These are phyloP conservation scores for Saturnia japonica DNA, from an alignment of 2,888 invertebrate genomes.

Conservation along the genomic window DNA sequence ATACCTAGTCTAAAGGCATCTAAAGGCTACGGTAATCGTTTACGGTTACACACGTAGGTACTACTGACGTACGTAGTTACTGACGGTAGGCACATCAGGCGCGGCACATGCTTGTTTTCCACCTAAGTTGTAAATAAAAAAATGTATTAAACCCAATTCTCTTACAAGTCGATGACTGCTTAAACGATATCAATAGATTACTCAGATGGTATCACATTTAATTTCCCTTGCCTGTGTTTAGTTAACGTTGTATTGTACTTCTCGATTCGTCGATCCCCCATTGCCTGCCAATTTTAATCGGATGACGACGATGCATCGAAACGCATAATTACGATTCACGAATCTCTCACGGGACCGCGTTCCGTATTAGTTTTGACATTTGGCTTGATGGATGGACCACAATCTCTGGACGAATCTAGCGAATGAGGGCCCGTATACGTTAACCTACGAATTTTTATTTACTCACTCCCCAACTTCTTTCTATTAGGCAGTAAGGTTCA, in stretches of 20 bases:
- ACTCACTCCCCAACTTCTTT: constrained; percentile 31
- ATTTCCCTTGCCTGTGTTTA: constrained; percentile 31
- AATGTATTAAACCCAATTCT: not conserved
- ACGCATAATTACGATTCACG: constrained; percentile 75
- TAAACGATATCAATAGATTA: constrained; percentile 15
- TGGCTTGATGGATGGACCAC: constrained; percentile 79
- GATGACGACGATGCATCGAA: constrained; percentile 73
- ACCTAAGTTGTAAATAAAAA: too few species aligned
- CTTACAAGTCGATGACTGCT: not conserved
- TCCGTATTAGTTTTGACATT: constrained; percentile 81
- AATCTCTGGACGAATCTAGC: constrained; percentile 75
- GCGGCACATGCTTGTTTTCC: too few species aligned
- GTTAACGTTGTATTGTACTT: constrained; percentile 25
- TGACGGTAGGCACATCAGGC: too few species aligned
- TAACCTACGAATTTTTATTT: constrained; percentile 35
- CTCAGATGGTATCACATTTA: constrained; percentile 39
- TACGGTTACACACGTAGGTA: too few species aligned
- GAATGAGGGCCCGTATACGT: constrained; percentile 73
- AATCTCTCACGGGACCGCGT: constrained; percentile 75
- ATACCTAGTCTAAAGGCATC: too few species aligned
- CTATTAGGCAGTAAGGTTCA: constrained; percentile 31
- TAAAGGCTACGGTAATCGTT: too few species aligned
- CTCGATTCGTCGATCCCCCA: constrained; percentile 60
- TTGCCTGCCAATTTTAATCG: constrained; percentile 80
- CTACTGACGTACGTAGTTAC: too few species aligned